These are phyloP conservation scores for Autographa pulchrina DNA, from an alignment of 2,888 invertebrate genomes.

Conservation along the genomic window DNA sequence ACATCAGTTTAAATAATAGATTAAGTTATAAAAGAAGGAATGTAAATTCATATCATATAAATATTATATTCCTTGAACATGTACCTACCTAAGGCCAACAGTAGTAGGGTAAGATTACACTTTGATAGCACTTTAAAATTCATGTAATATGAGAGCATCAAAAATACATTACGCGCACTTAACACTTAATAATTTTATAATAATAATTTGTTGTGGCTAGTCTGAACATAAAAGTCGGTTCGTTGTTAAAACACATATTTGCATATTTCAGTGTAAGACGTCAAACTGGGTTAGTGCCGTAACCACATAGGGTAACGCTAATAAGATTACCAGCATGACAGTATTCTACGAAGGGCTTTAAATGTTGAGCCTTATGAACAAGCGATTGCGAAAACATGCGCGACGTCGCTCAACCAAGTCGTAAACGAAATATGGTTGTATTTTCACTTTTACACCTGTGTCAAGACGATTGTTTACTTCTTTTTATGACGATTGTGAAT, in stretches of 20 bases:
- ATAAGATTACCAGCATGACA: conserved; percentile 56
- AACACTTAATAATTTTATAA: conserved; percentile 12
- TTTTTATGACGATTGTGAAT: conserved; percentile 65
- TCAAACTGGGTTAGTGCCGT: conserved; percentile 57
- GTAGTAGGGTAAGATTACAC: conserved; percentile 14
- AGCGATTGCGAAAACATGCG: conserved; percentile 62
- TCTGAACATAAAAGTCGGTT: conserved; percentile 12
- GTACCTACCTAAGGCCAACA: background rate
- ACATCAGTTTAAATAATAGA: background rate
- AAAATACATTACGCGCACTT: conserved; percentile 22
- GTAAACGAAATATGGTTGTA: conserved; percentile 72
- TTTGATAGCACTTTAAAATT: conserved; percentile 15
- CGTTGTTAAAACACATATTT: conserved; percentile 12
- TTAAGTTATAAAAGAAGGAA: background rate
- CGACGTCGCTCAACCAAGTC: conserved; percentile 52
- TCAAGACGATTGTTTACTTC: conserved; percentile 80
- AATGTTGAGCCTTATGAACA: conserved; percentile 55
- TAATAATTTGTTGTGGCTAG: conserved; percentile 5
- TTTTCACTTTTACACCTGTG: conserved; percentile 82
- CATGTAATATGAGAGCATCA: conserved; percentile 39
- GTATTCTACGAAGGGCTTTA: conserved; percentile 58
- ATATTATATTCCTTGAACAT: background rate
- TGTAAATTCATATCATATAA: background rate
- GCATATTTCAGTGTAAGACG: conserved; percentile 46
- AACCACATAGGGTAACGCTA: conserved; percentile 58